A percentile compares a stretch with the other conserved stretches of the same genome.
phyloP scores from a whole-genome alignment of 1,140 invertebrate genomes.

The Hormaphis cornu region DNA sequence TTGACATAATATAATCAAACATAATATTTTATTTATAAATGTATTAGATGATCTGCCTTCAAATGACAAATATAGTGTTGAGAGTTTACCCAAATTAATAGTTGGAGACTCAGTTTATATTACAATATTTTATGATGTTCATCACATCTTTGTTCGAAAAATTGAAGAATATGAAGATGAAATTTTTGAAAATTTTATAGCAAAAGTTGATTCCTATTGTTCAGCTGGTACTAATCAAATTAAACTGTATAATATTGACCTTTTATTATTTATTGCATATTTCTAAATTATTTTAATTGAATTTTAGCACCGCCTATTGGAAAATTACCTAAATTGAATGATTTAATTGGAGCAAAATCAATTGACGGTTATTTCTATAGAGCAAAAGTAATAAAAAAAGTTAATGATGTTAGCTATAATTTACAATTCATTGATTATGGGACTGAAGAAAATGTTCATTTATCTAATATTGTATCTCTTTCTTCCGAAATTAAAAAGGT shows the following conservation, averaged over 20 bases:
- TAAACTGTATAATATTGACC: no score
- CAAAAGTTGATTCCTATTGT: neutral
- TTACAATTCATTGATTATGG: slow-evolving; percentile 17
- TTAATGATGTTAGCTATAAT: slow-evolving; percentile 10
- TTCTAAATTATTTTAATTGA: no score
- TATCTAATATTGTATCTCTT: slow-evolving; percentile 1
- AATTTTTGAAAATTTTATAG: neutral
- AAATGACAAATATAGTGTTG: neutral
- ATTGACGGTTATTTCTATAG: slow-evolving; percentile 8
- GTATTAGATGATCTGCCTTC: neutral
- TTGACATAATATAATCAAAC: no score
- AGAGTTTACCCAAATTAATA: neutral
- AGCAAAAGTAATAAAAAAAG: slow-evolving; percentile 1
- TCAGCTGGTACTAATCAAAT: neutral
- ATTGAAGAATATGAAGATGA: slow-evolving; percentile 6
- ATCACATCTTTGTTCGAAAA: slow-evolving; percentile 2
- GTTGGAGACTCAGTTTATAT: slow-evolving; percentile 8
- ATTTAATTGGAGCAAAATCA: neutral
- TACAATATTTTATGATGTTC: neutral
- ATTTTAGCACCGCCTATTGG: neutral
- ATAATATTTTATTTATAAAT: no score
- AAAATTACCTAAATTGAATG: neutral
- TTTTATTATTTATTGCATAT: no score
- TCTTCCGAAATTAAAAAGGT: slow-evolving; percentile 8
- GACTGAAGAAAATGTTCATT: slow-evolving; percentile 2